phyloP scores from a whole-genome alignment of 30 jellyfish, hydroid and myxozoan species.

The Sanderia malayensis region DNA sequence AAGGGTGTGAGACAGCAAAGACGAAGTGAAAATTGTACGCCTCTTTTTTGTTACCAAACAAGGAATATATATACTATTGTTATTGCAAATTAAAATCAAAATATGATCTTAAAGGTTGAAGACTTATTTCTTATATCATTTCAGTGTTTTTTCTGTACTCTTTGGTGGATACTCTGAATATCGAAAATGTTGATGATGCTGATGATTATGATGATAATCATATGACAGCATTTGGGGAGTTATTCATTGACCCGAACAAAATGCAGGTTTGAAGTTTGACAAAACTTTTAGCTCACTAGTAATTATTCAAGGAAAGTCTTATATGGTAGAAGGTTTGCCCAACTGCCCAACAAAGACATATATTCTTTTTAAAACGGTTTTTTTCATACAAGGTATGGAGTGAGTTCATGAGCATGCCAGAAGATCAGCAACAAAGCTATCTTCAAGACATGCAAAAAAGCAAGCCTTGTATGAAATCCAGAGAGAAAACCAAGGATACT shows the following conservation, averaged over 20 bases:
- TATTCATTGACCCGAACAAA: conserved; percentile 51
- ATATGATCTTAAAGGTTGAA: conserved; percentile 52
- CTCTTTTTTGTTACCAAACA: neutral
- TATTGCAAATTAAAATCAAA: no score
- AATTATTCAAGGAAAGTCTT: no score
- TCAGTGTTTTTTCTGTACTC: conserved; percentile 56
- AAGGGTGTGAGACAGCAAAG: conserved; percentile 64
- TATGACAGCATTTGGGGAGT: conserved; percentile 67
- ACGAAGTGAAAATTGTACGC: conserved; percentile 64
- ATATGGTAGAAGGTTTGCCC: no score
- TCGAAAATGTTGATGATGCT: conserved; percentile 43
- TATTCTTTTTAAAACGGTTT: neutral
- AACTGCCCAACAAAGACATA: no score
- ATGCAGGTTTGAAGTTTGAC: conserved; percentile 50
- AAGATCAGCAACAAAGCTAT: conserved; percentile 47
- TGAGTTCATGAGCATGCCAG: conserved; percentile 52
- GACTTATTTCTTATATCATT: conserved; percentile 5
- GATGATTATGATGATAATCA: conserved; percentile 35
- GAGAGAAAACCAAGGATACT: no score
- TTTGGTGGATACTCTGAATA: conserved; percentile 50
- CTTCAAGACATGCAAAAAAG: neutral
- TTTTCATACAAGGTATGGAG: conserved; percentile 48
- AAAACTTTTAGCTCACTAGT: no score
- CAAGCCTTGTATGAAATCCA: neutral
- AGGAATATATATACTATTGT: no score